A percentile compares a stretch with the other conserved stretches of the same genome.
Conservation (phyloP, 1,140 invertebrate species). For the Drosophila asahinai region DNA sequence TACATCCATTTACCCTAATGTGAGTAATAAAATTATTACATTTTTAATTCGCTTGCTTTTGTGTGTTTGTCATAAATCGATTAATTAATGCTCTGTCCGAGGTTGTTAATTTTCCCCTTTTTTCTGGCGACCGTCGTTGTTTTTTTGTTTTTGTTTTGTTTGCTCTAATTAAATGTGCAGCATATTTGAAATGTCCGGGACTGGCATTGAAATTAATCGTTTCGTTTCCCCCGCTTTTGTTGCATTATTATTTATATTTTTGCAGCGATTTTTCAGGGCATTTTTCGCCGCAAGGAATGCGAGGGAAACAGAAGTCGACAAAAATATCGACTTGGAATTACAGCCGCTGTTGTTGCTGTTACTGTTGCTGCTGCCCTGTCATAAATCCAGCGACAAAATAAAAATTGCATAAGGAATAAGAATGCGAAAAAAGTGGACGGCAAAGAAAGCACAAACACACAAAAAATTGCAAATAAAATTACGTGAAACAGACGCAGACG, state of each 20-base stretch:
- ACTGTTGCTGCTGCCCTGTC: conserved; percentile 22
- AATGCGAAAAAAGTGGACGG: conserved; percentile 31
- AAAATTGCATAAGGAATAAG: conserved; percentile 51
- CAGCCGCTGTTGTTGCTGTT: conserved; percentile 2
- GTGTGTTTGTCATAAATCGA: conserved; percentile 56
- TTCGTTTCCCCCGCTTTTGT: conserved; percentile 15
- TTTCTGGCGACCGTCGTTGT: neutral
- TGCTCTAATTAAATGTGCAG: conserved; percentile 64
- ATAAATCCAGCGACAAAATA: conserved; percentile 53
- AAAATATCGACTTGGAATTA: conserved; percentile 50
- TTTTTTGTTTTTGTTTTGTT: neutral
- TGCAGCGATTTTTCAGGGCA: conserved; percentile 16
- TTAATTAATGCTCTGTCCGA: conserved; percentile 51
- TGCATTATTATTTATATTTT: conserved; percentile 22
- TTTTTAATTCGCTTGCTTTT: conserved; percentile 20
- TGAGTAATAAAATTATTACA: conserved; percentile 37
- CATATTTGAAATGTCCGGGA: conserved; percentile 60
- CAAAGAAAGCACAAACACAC: conserved; percentile 17
- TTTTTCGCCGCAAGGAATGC: conserved; percentile 8
- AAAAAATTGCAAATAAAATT: conserved; percentile 56
- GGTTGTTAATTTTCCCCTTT: conserved; percentile 15
- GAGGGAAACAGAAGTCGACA: conserved; percentile 18
- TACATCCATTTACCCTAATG: neutral
- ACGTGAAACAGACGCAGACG: conserved; percentile 57
- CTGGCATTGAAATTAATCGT: conserved; percentile 55